Evolutionary conservation across 2,797 vertebrate genomes (phyloP).

Genomic region (Pampus argenteus): DNA sequence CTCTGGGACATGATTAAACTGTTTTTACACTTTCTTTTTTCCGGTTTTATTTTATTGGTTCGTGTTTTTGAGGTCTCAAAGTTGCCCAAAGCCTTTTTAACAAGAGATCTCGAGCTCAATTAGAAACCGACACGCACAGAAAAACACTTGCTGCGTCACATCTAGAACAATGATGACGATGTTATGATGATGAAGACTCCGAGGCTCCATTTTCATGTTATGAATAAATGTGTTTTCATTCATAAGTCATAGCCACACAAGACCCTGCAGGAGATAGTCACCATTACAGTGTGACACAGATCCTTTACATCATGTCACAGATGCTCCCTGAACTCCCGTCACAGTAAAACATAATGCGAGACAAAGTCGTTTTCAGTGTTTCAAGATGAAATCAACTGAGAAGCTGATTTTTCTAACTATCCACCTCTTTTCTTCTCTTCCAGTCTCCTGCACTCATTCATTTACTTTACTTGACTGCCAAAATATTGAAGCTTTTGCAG

Average conservation of each 20-base stretch:
- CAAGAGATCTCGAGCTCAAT: background rate
- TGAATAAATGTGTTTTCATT: constrained; percentile 44
- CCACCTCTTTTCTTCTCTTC: background rate
- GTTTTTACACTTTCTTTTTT: background rate
- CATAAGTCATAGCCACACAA: constrained; percentile 32
- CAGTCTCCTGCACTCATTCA: background rate
- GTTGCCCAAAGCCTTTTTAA: background rate
- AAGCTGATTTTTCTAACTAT: background rate
- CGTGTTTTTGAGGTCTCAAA: background rate
- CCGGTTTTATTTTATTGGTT: background rate
- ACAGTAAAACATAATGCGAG: background rate
- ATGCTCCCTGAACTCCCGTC: background rate
- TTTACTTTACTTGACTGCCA: constrained; percentile 1
- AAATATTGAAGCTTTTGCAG: background rate
- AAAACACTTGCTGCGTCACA: background rate
- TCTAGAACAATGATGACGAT: constrained; percentile 3
- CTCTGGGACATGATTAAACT: background rate
- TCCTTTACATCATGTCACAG: constrained; percentile 18
- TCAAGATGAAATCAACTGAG: background rate
- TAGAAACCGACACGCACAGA: background rate
- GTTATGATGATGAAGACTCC: constrained; percentile 21
- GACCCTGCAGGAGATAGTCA: background rate
- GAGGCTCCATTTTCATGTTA: background rate
- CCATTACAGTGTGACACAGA: constrained; percentile 1
- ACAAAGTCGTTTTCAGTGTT: background rate